These are phyloP conservation scores for Otis tarda DNA, from an alignment of 2,113 vertebrate species.

Conservation along the genomic window DNA sequence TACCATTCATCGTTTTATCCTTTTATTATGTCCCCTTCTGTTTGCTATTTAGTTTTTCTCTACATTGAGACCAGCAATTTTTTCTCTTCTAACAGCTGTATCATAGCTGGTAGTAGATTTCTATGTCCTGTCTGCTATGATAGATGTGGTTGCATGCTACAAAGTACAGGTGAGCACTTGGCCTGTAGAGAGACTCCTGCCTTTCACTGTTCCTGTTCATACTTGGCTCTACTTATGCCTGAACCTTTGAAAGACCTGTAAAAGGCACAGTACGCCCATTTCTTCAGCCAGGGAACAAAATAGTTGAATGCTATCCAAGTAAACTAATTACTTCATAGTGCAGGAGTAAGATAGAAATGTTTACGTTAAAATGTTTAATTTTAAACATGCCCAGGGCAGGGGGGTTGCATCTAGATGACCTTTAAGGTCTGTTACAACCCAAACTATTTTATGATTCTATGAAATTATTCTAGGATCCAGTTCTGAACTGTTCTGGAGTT, in stretches of 20 bases:
- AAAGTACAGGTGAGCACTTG: neutral
- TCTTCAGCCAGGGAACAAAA: neutral
- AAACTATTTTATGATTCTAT: too few species aligned
- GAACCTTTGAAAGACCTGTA: neutral
- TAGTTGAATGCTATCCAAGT: neutral
- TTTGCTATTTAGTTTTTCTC: neutral
- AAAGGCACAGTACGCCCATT: neutral
- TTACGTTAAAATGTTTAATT: neutral
- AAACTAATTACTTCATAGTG: neutral
- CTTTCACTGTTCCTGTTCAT: neutral
- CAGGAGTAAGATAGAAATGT: neutral
- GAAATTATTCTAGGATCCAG: neutral
- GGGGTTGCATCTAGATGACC: too few species aligned
- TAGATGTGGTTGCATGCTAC: neutral
- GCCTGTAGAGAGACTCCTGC: neutral
- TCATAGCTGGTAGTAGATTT: neutral
- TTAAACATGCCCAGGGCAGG: neutral
- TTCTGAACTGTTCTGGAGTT: neutral
- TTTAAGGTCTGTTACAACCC: too few species aligned
- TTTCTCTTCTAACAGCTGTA: neutral
- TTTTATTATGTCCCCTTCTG: neutral
- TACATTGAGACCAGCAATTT: neutral
- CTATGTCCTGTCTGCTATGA: neutral
- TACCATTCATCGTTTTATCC: neutral
- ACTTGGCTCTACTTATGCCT: neutral